Conservation (phyloP, 2,797 vertebrate species). For the Silurus aristotelis region DNA sequence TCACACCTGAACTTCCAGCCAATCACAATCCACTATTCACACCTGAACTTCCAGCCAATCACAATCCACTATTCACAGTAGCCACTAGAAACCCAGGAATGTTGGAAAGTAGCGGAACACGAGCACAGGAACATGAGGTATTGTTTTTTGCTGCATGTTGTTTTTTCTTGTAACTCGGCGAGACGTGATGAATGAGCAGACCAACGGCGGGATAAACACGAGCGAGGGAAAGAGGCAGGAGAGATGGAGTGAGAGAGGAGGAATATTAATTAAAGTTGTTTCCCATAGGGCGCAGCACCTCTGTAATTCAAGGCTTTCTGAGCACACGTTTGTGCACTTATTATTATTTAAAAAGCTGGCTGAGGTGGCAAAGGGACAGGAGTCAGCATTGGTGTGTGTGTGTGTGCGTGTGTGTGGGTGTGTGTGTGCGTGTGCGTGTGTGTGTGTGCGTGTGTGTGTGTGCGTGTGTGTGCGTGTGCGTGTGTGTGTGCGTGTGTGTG, state of each 20-base stretch:
- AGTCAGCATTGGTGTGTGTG: not conserved
- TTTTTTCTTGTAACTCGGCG: not conserved
- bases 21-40: too few relatives aligned
- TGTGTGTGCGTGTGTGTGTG: not conserved
- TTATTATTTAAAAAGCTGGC: conserved; percentile 15
- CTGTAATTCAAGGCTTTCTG: not conserved
- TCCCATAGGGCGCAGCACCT: conserved; percentile 63
- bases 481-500: not conserved
- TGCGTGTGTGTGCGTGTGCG: not conserved
- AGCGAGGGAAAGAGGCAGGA: conserved; percentile 4
- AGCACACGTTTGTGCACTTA: not conserved
- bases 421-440: not conserved
- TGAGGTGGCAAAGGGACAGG: not conserved
- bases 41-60: too few relatives aligned
- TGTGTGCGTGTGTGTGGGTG: not conserved
- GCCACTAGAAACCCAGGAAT: too few relatives aligned
- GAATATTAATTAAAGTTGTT: conserved; percentile 75
- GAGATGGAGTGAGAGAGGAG: conserved; percentile 46
- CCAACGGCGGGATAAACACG: not conserved
- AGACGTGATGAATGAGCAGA: not conserved
- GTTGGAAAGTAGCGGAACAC: too few relatives aligned
- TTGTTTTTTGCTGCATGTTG: too few relatives aligned
- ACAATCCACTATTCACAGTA: too few relatives aligned
- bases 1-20: too few relatives aligned
- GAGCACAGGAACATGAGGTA: too few relatives aligned